phyloP scores from a whole-genome alignment of 1,140 invertebrate genomes.

The Neodiprion lecontei region DNA sequence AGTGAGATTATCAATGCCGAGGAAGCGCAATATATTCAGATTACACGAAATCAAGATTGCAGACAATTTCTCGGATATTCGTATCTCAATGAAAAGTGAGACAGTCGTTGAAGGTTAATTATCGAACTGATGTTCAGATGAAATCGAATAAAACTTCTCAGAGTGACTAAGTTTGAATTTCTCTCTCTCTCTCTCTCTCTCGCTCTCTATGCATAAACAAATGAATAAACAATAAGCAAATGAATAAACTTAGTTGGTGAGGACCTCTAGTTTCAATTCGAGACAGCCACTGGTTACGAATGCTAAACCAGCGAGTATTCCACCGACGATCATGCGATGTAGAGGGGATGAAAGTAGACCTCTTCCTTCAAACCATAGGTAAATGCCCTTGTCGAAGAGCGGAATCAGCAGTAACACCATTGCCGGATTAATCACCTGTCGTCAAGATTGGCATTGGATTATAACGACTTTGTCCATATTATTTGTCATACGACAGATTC shows the following conservation, averaged over 20 bases:
- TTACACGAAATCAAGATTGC: too few relatives aligned
- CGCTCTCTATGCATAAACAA: too few relatives aligned
- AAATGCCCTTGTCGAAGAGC: conserved; percentile 67
- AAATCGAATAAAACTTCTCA: conserved; percentile 2
- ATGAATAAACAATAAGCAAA: too few relatives aligned
- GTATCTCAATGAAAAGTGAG: not conserved
- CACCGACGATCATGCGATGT: conserved; percentile 72
- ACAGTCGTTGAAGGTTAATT: not conserved
- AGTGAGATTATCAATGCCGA: too few relatives aligned
- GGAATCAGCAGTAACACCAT: conserved; percentile 76
- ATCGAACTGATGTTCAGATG: not conserved
- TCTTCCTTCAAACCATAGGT: conserved; percentile 53
- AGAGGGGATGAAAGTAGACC: conserved; percentile 63
- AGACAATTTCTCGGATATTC: too few relatives aligned
- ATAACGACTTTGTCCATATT: not conserved
- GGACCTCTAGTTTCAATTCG: conserved; percentile 32
- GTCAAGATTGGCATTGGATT: conserved; percentile 2
- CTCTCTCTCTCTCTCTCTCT: too few relatives aligned
- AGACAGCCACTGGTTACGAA: conserved; percentile 58
- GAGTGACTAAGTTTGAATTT: too few relatives aligned
- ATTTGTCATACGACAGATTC: not conserved
- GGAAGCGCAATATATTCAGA: too few relatives aligned
- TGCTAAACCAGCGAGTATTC: conserved; percentile 68
- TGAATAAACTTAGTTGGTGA: not conserved
- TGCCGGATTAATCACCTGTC: conserved; percentile 69